Conservation (phyloP, 1,140 invertebrate genomes). For the Euwallacea similis region DNA sequence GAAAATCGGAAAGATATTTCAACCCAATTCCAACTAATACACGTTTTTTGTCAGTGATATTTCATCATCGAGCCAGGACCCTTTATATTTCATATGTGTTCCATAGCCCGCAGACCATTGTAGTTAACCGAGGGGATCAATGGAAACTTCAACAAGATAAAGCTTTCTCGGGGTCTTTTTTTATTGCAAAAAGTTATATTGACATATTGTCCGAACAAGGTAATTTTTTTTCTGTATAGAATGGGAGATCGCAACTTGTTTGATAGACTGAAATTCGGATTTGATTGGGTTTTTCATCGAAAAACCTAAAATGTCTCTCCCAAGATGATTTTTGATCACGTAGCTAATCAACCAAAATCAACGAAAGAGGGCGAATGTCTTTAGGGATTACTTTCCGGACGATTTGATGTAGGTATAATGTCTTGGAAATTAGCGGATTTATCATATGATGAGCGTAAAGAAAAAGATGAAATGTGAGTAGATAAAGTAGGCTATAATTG, state of each 20-base stretch:
- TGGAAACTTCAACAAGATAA: constrained; percentile 32
- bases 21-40: constrained; percentile 8
- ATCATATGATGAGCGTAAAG: no score
- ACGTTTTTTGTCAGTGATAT: constrained; percentile 3
- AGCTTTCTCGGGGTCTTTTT: constrained; percentile 15
- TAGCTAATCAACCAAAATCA: no score
- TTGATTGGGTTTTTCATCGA: no score
- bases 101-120: constrained; percentile 18
- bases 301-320: no score
- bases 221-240: constrained; percentile 7
- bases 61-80: constrained; percentile 1
- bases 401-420: no score
- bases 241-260: neutral
- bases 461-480: no score
- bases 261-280: neutral
- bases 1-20: constrained; percentile 4
- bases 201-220: constrained; percentile 28
- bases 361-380: no score
- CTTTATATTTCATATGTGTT: constrained; percentile 30
- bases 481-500: no score
- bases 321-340: no score
- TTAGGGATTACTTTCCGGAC: no score
- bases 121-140: constrained; percentile 23
- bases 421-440: no score
- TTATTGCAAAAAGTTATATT: constrained; percentile 19